These are phyloP conservation scores for Spongilla lacustris DNA, from an alignment of 37 sponge, comb jelly and placozoan genomes.

Conservation along the genomic window DNA sequence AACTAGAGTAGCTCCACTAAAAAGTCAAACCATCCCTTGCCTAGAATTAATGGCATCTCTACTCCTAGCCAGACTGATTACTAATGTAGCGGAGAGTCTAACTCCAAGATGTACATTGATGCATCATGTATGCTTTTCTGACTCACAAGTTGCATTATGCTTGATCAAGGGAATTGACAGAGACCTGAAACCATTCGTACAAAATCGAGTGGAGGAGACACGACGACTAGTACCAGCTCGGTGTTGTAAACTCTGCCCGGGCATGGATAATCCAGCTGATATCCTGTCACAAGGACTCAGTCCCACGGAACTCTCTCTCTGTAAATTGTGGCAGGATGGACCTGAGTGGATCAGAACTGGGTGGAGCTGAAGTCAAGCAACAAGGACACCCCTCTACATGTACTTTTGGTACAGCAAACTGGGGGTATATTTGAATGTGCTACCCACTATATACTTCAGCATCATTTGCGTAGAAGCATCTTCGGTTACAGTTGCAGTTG, in stretches of 20 bases:
- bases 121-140: slow-evolving; percentile 10
- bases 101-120: not conserved
- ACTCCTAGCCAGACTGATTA: slow-evolving; percentile 16
- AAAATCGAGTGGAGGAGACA: slow-evolving; percentile 21
- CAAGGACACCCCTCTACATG: not conserved
- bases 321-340: slow-evolving; percentile 13
- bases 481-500: too few relatives aligned
- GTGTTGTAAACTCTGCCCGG: not conserved
- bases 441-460: too few relatives aligned
- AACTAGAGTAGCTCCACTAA: slow-evolving; percentile 26
- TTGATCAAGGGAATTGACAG: slow-evolving; percentile 19
- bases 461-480: too few relatives aligned
- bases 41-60: slow-evolving; percentile 6
- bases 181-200: slow-evolving; percentile 37
- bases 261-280: slow-evolving; percentile 33
- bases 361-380: slow-evolving; percentile 9
- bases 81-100: slow-evolving; percentile 15
- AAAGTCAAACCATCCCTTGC: slow-evolving; percentile 20
- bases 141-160: slow-evolving; percentile 37
- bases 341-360: slow-evolving; percentile 7
- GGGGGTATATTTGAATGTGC: too few relatives aligned
- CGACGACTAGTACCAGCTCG: slow-evolving; percentile 1
- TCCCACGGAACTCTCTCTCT: not conserved
- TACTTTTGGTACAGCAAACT: not conserved
- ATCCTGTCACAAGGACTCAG: slow-evolving; percentile 17